phyloP scores from a whole-genome alignment of 2,888 invertebrate genomes.

The Phania funesta region DNA sequence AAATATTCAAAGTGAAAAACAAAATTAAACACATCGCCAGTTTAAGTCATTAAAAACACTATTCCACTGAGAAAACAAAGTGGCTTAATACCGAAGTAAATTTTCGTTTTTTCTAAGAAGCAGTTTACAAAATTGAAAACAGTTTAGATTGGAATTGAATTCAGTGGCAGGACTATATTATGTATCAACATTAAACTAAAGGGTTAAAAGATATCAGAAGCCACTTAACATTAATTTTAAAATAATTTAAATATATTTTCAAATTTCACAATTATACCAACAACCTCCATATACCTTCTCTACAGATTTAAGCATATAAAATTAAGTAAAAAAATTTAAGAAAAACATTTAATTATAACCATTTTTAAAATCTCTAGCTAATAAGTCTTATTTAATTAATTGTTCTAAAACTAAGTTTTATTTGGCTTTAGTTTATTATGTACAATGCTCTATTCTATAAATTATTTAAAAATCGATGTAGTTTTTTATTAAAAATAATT shows the following conservation, averaged over 20 bases:
- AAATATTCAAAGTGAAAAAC: too few species aligned
- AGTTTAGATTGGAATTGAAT: too few species aligned
- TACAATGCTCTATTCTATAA: constrained; percentile 42
- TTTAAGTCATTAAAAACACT: too few species aligned
- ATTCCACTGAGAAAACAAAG: too few species aligned
- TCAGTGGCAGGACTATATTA: too few species aligned
- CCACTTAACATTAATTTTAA: constrained; percentile 21
- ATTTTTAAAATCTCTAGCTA: constrained; percentile 41
- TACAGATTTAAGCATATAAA: constrained; percentile 49
- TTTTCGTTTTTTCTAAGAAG: too few species aligned
- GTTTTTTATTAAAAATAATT: constrained; percentile 50
- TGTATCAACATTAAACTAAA: constrained; percentile 42
- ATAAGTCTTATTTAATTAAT: constrained; percentile 58
- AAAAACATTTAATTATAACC: constrained; percentile 35
- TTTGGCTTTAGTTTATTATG: constrained; percentile 62
- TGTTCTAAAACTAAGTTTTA: constrained; percentile 58
- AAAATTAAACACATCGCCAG: too few species aligned
- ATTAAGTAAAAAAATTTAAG: constrained; percentile 33
- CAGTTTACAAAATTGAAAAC: too few species aligned
- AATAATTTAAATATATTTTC: constrained; percentile 40
- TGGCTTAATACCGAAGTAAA: too few species aligned
- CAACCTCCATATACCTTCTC: constrained; percentile 51
- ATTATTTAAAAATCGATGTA: constrained; percentile 54
- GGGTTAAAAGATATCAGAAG: constrained; percentile 31
- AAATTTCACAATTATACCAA: constrained; percentile 30